phyloP scores from a whole-genome alignment of 2,113 vertebrate genomes.

The Notothenia coriiceps region DNA sequence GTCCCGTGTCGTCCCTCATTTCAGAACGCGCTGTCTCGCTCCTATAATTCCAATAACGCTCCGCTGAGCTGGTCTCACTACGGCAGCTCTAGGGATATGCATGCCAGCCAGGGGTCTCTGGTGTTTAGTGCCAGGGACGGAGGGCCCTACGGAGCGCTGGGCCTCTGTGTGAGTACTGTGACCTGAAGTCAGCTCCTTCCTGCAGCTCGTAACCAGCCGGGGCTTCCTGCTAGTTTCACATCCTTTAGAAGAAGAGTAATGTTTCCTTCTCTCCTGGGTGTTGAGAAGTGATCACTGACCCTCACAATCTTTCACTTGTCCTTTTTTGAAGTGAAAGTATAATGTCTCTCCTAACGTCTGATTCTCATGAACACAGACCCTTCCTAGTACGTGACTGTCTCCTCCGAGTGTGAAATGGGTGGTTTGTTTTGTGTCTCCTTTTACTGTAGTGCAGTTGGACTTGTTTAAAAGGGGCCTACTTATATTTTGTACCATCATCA shows the following conservation, averaged over 20 bases:
- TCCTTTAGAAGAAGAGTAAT: slow-evolving; percentile 49
- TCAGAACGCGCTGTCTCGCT: slow-evolving; percentile 97
- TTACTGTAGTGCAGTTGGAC: neutral
- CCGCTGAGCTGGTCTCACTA: slow-evolving; percentile 92
- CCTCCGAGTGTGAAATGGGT: neutral
- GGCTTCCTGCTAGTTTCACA: slow-evolving; percentile 53
- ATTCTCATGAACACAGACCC: slow-evolving; percentile 13
- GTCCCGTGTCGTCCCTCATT: slow-evolving; percentile 81
- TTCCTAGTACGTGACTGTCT: slow-evolving; percentile 3
- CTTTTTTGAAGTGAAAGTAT: slow-evolving; percentile 45
- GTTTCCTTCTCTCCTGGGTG: slow-evolving; percentile 50
- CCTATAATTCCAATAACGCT: slow-evolving; percentile 95
- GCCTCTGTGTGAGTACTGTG: slow-evolving; percentile 93
- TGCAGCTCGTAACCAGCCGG: slow-evolving; percentile 54
- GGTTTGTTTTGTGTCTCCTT: neutral
- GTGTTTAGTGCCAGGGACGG: slow-evolving; percentile 91
- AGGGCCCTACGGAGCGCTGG: slow-evolving; percentile 90
- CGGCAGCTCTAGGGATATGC: slow-evolving; percentile 96
- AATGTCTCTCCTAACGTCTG: slow-evolving; percentile 6
- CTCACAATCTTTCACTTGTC: slow-evolving; percentile 48
- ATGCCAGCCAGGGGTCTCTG: slow-evolving; percentile 95
- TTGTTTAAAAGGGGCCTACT: slow-evolving; percentile 52
- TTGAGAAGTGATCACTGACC: slow-evolving; percentile 50
- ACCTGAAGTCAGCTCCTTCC: slow-evolving; percentile 63
- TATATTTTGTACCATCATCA: slow-evolving; percentile 24